Evolutionary conservation across 2,113 vertebrate genomes (phyloP).

Genomic region (Melanostigma gelatinosum): DNA sequence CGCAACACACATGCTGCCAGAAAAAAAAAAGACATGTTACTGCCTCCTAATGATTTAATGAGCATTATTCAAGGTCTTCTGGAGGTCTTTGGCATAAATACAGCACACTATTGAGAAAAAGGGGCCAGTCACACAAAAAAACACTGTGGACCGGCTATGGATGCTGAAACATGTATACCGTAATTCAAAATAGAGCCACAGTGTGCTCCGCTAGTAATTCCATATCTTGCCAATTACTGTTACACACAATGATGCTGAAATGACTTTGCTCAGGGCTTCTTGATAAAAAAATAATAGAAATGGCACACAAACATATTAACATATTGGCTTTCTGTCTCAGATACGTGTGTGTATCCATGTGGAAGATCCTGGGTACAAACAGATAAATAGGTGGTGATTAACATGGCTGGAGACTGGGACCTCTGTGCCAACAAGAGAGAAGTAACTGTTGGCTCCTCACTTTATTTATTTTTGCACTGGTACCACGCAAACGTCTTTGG

Average conservation of each 20-base stretch:
- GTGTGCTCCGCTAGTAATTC: slow-evolving; percentile 22
- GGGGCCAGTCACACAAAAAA: slow-evolving; percentile 18
- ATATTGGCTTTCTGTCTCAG: slow-evolving; percentile 24
- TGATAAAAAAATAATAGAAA: neutral
- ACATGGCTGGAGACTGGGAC: slow-evolving; percentile 32
- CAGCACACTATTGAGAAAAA: slow-evolving; percentile 40
- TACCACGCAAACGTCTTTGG: slow-evolving; percentile 65
- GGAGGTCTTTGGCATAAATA: slow-evolving; percentile 51
- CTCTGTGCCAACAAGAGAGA: slow-evolving; percentile 52
- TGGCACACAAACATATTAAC: slow-evolving; percentile 21
- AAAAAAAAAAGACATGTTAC: slow-evolving; percentile 14
- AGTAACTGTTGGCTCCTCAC: slow-evolving; percentile 58
- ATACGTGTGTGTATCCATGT: slow-evolving; percentile 10
- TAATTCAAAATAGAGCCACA: slow-evolving; percentile 32
- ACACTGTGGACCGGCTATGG: slow-evolving; percentile 34
- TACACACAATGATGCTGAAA: slow-evolving; percentile 38
- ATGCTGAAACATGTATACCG: slow-evolving; percentile 22
- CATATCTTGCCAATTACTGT: slow-evolving; percentile 40
- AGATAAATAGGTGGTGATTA: slow-evolving; percentile 33
- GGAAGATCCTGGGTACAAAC: neutral
- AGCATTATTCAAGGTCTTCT: slow-evolving; percentile 58
- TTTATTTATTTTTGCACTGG: slow-evolving; percentile 74
- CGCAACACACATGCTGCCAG: neutral
- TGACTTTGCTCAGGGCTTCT: slow-evolving; percentile 23
- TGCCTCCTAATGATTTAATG: slow-evolving; percentile 24